These are phyloP conservation scores for Iselma pallidipennis DNA, from an alignment of 2,888 invertebrate species.

Conservation along the genomic window DNA sequence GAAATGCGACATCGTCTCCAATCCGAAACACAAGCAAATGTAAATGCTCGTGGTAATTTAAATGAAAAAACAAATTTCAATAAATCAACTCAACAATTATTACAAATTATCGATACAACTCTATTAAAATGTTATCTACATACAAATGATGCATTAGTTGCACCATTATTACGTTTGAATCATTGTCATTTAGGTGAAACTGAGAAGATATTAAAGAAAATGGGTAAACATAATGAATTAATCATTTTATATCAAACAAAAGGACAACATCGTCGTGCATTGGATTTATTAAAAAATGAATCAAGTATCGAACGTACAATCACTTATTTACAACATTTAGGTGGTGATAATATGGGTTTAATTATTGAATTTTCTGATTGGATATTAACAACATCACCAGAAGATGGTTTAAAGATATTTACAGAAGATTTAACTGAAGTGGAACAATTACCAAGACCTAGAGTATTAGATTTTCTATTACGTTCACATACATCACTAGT, in stretches of 20 bases:
- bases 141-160: slow-evolving; percentile 95
- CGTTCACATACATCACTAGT: slow-evolving; percentile 79
- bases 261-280: slow-evolving; percentile 88
- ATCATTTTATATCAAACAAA: slow-evolving; percentile 96
- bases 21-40: slow-evolving; percentile 49
- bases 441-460: slow-evolving; percentile 84
- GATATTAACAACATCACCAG: slow-evolving; percentile 84
- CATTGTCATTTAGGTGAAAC: slow-evolving; percentile 94
- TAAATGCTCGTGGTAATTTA: slow-evolving; percentile 49
- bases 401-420: slow-evolving; percentile 86
- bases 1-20: slow-evolving; percentile 68
- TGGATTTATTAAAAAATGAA: slow-evolving; percentile 80
- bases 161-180: slow-evolving; percentile 86
- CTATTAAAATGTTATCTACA: slow-evolving; percentile 95
- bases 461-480: slow-evolving; percentile 87
- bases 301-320: slow-evolving; percentile 86
- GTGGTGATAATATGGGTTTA: slow-evolving; percentile 68
- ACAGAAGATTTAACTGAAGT: slow-evolving; percentile 88
- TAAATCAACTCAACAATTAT: slow-evolving; percentile 65
- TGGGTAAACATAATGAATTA: slow-evolving; percentile 89
- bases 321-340: slow-evolving; percentile 88
- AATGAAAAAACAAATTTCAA: slow-evolving; percentile 54
- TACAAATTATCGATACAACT: slow-evolving; percentile 97
- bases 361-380: slow-evolving; percentile 95
- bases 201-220: slow-evolving; percentile 83